These are phyloP conservation scores for Riptortus pedestris DNA, from an alignment of 1,140 invertebrate genomes.

Conservation along the genomic window DNA sequence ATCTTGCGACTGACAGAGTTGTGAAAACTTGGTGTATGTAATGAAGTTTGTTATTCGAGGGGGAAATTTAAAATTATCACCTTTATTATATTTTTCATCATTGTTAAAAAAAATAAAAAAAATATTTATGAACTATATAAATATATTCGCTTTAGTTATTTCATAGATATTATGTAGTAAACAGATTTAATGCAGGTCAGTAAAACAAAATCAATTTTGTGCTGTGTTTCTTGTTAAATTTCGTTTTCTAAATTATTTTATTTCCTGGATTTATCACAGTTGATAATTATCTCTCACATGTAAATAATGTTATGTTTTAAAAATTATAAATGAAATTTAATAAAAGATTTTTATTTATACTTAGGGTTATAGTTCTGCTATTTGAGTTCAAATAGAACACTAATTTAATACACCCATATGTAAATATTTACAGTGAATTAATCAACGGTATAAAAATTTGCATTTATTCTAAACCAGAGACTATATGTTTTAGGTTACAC, in stretches of 20 bases:
- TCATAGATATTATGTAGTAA: background rate
- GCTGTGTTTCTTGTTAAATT: conserved; percentile 16
- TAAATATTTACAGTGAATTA: conserved; percentile 2
- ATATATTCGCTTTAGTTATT: conserved; percentile 12
- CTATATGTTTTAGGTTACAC: too few relatives aligned
- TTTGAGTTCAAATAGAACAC: too few relatives aligned
- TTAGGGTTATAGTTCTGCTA: too few relatives aligned
- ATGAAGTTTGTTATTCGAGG: too few relatives aligned
- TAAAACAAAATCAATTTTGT: conserved; percentile 6
- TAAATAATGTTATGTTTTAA: background rate
- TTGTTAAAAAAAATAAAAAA: too few relatives aligned
- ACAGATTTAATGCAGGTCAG: background rate
- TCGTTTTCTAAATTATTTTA: background rate
- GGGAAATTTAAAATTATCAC: too few relatives aligned
- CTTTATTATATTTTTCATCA: too few relatives aligned
- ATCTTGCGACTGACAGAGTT: too few relatives aligned
- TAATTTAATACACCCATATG: too few relatives aligned
- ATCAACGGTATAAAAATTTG: background rate
- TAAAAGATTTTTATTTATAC: background rate
- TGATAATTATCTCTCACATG: background rate
- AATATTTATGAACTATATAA: background rate
- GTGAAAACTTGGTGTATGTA: too few relatives aligned
- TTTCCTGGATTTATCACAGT: background rate
- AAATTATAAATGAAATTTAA: background rate
- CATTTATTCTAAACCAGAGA: too few relatives aligned